Conservation (phyloP, 2,797 vertebrate species). For the Tympanoctomys barrerae region DNA sequence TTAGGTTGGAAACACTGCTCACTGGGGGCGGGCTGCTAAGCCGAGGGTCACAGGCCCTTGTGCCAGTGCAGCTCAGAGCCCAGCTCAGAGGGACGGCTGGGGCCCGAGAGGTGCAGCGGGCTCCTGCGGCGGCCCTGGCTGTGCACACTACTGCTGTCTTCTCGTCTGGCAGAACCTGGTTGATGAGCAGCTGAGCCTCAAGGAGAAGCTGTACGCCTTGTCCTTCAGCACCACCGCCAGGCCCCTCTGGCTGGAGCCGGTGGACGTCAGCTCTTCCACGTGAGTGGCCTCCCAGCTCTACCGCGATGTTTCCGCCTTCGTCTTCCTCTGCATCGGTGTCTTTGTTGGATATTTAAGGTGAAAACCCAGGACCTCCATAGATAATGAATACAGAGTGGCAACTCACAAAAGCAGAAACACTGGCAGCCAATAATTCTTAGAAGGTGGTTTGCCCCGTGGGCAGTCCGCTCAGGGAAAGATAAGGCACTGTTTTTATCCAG, state of each 20-base stretch:
- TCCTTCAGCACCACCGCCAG: constrained; percentile 86
- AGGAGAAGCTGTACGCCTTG: constrained; percentile 89
- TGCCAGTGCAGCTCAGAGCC: neutral
- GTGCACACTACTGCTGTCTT: neutral
- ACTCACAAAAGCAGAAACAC: neutral
- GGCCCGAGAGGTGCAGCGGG: neutral
- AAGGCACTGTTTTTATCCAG: neutral
- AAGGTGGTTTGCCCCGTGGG: neutral
- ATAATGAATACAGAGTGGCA: neutral
- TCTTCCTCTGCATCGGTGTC: neutral
- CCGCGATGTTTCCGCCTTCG: neutral
- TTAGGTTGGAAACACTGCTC: neutral
- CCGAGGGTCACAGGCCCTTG: neutral
- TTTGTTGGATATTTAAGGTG: neutral
- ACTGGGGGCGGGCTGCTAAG: neutral
- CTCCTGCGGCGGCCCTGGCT: neutral
- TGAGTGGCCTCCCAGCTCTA: constrained; percentile 77
- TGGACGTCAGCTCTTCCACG: constrained; percentile 81
- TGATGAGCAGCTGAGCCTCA: constrained; percentile 90
- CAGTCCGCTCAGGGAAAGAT: neutral
- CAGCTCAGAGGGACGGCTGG: neutral
- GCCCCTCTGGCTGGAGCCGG: constrained; percentile 87
- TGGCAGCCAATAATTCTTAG: neutral
- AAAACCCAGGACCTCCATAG: neutral
- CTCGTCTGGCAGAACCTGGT: constrained; percentile 86